Conservation (phyloP, 2,113 vertebrate species). For the Prunella fulvescens region DNA sequence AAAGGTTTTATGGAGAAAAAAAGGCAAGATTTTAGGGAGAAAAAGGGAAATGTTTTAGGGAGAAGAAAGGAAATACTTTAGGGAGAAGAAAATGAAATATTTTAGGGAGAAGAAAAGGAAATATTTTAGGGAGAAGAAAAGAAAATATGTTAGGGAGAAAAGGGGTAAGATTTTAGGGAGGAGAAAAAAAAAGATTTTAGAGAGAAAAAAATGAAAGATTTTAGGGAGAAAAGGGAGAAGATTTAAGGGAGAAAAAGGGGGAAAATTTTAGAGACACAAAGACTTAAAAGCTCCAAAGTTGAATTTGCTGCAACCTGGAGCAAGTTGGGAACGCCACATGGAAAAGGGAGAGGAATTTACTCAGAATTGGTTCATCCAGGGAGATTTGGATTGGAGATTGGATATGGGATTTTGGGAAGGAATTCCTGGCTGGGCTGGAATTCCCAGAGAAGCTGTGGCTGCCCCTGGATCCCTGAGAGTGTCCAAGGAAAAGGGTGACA, state of each 20-base stretch:
- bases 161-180: too few relatives aligned
- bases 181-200: accelerated
- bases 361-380: background rate
- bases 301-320: background rate
- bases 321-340: accelerated
- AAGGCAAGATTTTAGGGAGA: too few relatives aligned
- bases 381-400: background rate
- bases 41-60: too few relatives aligned
- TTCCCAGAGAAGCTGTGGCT: background rate
- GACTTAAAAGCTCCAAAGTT: background rate
- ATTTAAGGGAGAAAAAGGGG: accelerated
- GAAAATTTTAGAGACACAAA: background rate
- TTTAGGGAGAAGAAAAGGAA: accelerated
- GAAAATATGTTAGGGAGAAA: accelerated
- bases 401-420: background rate
- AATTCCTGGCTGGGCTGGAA: background rate
- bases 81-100: too few relatives aligned
- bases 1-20: background rate
- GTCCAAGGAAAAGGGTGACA: background rate
- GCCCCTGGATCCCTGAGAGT: background rate
- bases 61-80: too few relatives aligned
- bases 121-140: too few relatives aligned
- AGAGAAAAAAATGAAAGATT: background rate
- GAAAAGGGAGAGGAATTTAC: background rate
- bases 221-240: too few relatives aligned